Evolutionary conservation across 2,888 invertebrate species (phyloP), one percentile per base, ranked within the genome.

Genomic region (Agonopterix alstromeriana): DNA sequence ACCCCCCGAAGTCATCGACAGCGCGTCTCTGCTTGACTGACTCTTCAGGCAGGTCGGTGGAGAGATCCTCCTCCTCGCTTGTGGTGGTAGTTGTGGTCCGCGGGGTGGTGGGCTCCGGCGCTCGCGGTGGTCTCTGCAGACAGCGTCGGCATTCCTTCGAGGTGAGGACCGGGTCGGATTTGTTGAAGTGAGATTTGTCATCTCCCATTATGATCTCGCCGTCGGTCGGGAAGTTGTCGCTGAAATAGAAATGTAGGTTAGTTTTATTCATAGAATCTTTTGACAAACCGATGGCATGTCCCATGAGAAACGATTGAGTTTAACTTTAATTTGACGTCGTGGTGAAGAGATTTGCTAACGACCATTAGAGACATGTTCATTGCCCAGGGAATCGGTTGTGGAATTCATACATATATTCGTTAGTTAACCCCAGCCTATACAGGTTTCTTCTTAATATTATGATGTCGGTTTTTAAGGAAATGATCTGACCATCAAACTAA

Each of bases 161-260:
- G 8, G 56, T 55, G 5, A 77, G 52, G 0, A 52, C 56, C 0
- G 61, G 55, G 14, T 79, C 76, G 0, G 58, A 54, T 1, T 48
- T 56, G 50, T 74, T 63, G 57, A 59, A 76, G 9, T 68, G 51
- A 0, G 82, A 69, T 17, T 73, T 85, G 0, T 91, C 92, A 64
- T 95, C 95, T 0, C 95, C 96, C 55, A 96, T 83, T 62, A 95
- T 92, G 36, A 96, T 81, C 65, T 94, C 94, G 0, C 91, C 85
- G 40, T 91, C 91, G 3, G 91, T 80, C 3, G 91, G 85, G 61
- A 80, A 88, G 12, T 67, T 87, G 36, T 92, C 89, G 60, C 93
- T 93, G 65, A 63, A 42, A 42, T n/a, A 36, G 10, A 14, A 14
- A 27, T 27, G 0, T 3, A 27, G 27, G 27, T 27, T 5, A 27